These are phyloP conservation scores for Butorides virescens DNA, from an alignment of 2,113 vertebrate species.

Conservation along the genomic window DNA sequence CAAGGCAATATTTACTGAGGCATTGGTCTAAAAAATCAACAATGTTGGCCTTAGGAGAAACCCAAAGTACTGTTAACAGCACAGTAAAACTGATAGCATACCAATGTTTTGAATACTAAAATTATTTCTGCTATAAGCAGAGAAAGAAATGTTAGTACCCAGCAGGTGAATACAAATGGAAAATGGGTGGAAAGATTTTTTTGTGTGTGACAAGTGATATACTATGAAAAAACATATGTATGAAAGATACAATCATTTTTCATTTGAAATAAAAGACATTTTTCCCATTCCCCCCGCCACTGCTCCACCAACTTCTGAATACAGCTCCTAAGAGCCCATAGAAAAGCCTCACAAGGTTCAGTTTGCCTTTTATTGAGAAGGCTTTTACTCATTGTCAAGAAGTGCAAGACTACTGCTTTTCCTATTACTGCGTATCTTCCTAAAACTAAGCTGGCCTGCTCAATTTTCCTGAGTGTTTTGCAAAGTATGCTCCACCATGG, in stretches of 20 bases:
- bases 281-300: neutral
- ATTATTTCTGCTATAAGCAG: neutral
- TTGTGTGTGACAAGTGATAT: neutral
- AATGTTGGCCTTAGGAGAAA: neutral
- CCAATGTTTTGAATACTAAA: neutral
- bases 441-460: neutral
- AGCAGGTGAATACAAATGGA: neutral
- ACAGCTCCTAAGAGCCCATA: neutral
- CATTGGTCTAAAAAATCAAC: neutral
- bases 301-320: neutral
- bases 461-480: neutral
- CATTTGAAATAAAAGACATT: neutral
- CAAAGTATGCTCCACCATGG: neutral
- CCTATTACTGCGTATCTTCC: neutral
- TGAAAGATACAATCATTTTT: neutral
- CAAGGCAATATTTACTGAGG: neutral
- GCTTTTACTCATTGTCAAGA: neutral
- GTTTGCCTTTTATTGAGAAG: neutral
- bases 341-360: neutral
- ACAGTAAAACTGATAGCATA: neutral
- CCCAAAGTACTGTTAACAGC: neutral
- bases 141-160: neutral
- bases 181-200: neutral
- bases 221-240: rapidly evolving
- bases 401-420: neutral